A percentile compares a stretch with the other conserved stretches of the same genome.
Evolutionary conservation across 2,797 vertebrate species (phyloP).

Genomic region (Lepilemur ruficaudatus): DNA sequence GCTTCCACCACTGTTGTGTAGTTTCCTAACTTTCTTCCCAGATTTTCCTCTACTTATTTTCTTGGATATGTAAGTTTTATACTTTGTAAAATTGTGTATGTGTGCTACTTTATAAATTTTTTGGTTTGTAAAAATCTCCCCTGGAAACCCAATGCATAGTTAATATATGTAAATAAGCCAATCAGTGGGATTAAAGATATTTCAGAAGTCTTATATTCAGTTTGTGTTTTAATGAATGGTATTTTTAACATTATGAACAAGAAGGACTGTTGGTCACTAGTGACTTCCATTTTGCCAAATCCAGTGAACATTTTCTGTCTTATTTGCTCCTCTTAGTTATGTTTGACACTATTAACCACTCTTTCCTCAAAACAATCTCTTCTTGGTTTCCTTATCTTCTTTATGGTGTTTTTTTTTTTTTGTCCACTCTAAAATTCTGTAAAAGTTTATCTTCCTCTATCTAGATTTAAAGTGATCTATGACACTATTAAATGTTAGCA

Average conservation of each 20-base stretch:
- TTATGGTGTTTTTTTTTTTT: background rate
- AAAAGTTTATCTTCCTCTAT: background rate
- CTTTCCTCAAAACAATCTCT: background rate
- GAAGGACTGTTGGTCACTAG: background rate
- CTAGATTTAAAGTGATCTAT: background rate
- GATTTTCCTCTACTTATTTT: conserved; percentile 61
- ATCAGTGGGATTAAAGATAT: conserved; percentile 10
- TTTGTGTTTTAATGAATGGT: conserved; percentile 8
- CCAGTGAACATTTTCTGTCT: background rate
- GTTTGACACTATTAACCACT: background rate
- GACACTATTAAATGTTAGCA: background rate
- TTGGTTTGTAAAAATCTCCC: background rate
- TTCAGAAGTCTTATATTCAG: background rate
- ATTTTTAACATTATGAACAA: background rate
- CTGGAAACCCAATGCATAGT: conserved; percentile 20
- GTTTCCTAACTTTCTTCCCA: conserved; percentile 59
- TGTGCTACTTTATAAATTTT: conserved; percentile 2
- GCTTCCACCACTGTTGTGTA: conserved; percentile 35
- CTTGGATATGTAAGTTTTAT: conserved; percentile 46
- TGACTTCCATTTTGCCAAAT: background rate
- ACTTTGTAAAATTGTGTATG: conserved; percentile 27
- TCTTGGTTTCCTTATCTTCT: background rate
- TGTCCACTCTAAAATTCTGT: background rate
- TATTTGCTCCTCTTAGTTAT: background rate
- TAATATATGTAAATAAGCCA: conserved; percentile 38